Evolutionary conservation across 2,888 invertebrate genomes (phyloP).

Genomic region (Peribatodes rhomboidaria): DNA sequence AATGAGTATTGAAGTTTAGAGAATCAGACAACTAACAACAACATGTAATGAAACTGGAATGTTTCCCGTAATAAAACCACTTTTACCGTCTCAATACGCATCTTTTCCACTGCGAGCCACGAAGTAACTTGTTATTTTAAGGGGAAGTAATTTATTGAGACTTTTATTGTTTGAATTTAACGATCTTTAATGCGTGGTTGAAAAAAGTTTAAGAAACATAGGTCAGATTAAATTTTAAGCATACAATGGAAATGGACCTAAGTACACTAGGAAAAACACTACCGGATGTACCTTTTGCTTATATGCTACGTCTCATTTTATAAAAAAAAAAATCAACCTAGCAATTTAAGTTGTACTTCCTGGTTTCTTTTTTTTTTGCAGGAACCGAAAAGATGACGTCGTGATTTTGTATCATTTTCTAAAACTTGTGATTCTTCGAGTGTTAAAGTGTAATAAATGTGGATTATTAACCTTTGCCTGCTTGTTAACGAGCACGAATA

Average conservation of each 20-base stretch:
- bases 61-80: slow-evolving; percentile 74
- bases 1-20: slow-evolving; percentile 33
- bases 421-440: too few species aligned
- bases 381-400: too few species aligned
- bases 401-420: too few species aligned
- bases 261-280: too few species aligned
- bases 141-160: slow-evolving; percentile 75
- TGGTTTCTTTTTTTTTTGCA: too few species aligned
- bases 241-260: not conserved
- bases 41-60: slow-evolving; percentile 68
- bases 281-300: too few species aligned
- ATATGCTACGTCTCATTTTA: too few species aligned
- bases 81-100: slow-evolving; percentile 78
- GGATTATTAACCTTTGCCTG: too few species aligned
- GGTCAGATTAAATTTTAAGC: slow-evolving; percentile 1
- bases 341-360: too few species aligned
- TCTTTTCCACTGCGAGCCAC: slow-evolving; percentile 67
- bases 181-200: slow-evolving; percentile 56
- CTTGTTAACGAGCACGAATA: too few species aligned
- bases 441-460: too few species aligned
- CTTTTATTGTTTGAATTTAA: slow-evolving; percentile 77
- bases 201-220: slow-evolving; percentile 18
- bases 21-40: slow-evolving; percentile 45
- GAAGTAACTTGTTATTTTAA: slow-evolving; percentile 75
- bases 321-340: too few species aligned